Evolutionary conservation across 2,888 invertebrate species (phyloP).

Genomic region (Protonemura montana): DNA sequence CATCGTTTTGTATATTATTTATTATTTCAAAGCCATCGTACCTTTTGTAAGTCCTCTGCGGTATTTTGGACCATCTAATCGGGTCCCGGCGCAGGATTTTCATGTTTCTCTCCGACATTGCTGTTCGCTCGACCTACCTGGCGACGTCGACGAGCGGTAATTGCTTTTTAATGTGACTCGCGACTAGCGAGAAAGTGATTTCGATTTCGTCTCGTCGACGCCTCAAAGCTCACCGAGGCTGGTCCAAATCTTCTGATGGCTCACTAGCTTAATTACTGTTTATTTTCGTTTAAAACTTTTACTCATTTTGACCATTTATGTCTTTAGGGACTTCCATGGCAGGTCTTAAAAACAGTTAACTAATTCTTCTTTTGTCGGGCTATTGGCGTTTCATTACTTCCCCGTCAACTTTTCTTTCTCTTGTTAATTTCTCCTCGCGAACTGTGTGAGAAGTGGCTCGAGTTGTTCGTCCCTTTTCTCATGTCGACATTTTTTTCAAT

Average conservation of each 20-base stretch:
- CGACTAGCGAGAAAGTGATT: constrained; percentile 21
- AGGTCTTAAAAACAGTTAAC: constrained; percentile 33
- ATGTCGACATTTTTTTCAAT: constrained; percentile 39
- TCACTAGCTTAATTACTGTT: constrained; percentile 39
- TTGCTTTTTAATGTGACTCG: neutral
- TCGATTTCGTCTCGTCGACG: constrained; percentile 9
- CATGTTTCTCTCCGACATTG: no score
- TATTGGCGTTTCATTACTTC: constrained; percentile 42
- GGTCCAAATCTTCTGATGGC: constrained; percentile 35
- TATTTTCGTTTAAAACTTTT: constrained; percentile 17
- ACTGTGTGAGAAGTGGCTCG: constrained; percentile 7
- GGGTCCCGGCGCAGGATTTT: neutral
- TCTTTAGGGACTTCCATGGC: constrained; percentile 33
- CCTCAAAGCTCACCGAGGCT: neutral
- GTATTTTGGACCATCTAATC: neutral
- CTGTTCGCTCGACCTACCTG: neutral
- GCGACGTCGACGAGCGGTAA: neutral
- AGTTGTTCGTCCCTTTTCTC: constrained; percentile 32
- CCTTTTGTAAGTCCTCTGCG: neutral
- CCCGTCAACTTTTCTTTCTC: constrained; percentile 33
- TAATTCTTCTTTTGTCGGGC: constrained; percentile 38
- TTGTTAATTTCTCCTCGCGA: constrained; percentile 38
- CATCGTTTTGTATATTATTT: neutral
- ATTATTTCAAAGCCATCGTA: neutral
- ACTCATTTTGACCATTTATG: constrained; percentile 32